Evolutionary conservation across 2,888 invertebrate species (phyloP).

Genomic region (Lacanobia oleracea): DNA sequence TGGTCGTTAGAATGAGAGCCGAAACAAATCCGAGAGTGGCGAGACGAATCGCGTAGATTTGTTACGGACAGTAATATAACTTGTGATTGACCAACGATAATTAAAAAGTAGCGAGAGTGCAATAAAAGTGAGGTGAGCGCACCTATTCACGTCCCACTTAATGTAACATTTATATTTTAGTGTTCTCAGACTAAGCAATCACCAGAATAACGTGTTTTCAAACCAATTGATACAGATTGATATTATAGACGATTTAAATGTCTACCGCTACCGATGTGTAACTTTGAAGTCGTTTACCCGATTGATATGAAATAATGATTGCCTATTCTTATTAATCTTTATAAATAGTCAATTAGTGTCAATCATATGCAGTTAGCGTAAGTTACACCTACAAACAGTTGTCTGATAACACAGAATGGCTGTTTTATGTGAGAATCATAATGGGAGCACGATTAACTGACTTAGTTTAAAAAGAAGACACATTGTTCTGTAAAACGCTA

Average conservation of each 20-base stretch:
- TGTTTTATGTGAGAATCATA: conserved; percentile 74
- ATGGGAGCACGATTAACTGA: conserved; percentile 78
- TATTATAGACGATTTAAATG: conserved; percentile 52
- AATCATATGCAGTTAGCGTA: conserved; percentile 55
- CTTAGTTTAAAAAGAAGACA: conserved; percentile 85
- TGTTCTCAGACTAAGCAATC: conserved; percentile 43
- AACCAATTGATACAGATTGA: conserved; percentile 52
- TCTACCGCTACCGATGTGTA: conserved; percentile 59
- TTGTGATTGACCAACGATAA: conserved; percentile 84
- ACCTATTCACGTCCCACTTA: conserved; percentile 55
- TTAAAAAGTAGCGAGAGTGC: conserved; percentile 85
- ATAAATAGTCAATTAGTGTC: conserved; percentile 66
- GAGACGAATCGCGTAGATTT: conserved; percentile 81
- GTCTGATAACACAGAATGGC: conserved; percentile 65
- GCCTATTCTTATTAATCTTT: conserved; percentile 59
- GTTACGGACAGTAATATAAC: conserved; percentile 77
- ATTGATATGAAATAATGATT: conserved; percentile 50
- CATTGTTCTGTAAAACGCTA: conserved; percentile 86
- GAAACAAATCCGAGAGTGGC: conserved; percentile 82
- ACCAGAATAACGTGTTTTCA: conserved; percentile 52
- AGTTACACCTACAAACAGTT: conserved; percentile 61
- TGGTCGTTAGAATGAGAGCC: conserved; percentile 85
- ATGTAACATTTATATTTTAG: conserved; percentile 42
- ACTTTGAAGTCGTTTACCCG: conserved; percentile 60
- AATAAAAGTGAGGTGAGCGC: conserved; percentile 71